Evolutionary conservation across 2,888 invertebrate genomes (phyloP), one percentile per base, ranked within the genome.

Genomic region (Oxytorus armatus): DNA sequence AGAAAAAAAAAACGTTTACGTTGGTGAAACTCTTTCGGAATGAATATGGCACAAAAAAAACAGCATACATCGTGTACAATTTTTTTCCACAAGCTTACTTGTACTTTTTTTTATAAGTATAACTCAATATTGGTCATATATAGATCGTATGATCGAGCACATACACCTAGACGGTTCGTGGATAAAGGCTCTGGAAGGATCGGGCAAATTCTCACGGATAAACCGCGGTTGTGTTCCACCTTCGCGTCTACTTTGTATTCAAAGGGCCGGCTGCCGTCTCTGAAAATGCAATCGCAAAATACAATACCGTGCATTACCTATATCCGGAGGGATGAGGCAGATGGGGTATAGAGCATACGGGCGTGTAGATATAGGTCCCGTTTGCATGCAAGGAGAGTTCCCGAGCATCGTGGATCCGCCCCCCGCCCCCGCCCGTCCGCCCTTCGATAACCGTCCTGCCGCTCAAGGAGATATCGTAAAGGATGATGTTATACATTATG

Each of bases 281-380:
- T 88, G 90, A 90, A 90, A 91, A 91, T 90, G 90, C 91, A 90
- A 91, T 91, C 89, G 90, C 89, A 90, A 89, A 90, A 90, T 90
- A 90, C 91, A 91, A 91, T 90, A 90, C 88, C 88, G 85, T 89
- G 88, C 88, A 88, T 89, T 90, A 89, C 89, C 87, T 87, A 88
- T 89, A 89, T 85, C 84, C 87, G 79, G 73, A 78, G 79, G 79
- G 66, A 66, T 74, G 66, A 36, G 57, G 11, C 23, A 42, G 66
- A 42, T 55, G 33, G n/a, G 55, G 16, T 47, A 51, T 21, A 49
- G 29, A 29, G 25, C 53, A 44, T 47, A 55, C 21, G 47, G 16
- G 8, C 29, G 21, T 57, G 47, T 11, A 21, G 18, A 73, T 51
- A 51, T 61, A 51, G 21, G 5, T 18, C 23, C 42, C 18, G 69